Evolutionary conservation across 2,888 invertebrate species (phyloP).

Genomic region (Hemithea aestivaria): DNA sequence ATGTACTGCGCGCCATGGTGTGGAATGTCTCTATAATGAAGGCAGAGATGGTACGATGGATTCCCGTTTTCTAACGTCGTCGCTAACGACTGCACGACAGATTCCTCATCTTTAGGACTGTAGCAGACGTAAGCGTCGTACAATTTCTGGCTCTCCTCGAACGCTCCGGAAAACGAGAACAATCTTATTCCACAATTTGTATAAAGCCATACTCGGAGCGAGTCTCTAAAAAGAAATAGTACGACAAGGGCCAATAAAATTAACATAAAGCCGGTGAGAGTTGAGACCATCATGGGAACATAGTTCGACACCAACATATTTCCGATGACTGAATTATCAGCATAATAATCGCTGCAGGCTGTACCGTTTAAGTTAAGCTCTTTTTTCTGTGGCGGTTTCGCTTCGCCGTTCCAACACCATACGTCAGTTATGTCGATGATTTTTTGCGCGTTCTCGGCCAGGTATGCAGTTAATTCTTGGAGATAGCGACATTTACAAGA

Average conservation of each 20-base stretch:
- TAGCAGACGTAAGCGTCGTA: conserved; percentile 97
- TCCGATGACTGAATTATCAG: conserved; percentile 90
- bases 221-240: conserved; percentile 91
- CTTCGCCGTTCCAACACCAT: conserved; percentile 89
- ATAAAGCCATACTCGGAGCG: conserved; percentile 92
- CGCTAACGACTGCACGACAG: conserved; percentile 90
- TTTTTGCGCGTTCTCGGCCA: conserved; percentile 88
- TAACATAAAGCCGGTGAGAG: conserved; percentile 87
- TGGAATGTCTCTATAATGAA: conserved; percentile 93
- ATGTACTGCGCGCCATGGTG: conserved; percentile 84
- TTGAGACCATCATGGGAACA: conserved; percentile 89
- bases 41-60: conserved; percentile 89
- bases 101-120: conserved; percentile 94
- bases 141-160: conserved; percentile 89
- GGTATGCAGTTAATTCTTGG: conserved; percentile 89
- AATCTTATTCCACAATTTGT: conserved; percentile 91
- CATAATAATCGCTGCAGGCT: conserved; percentile 91
- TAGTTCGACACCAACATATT: conserved; percentile 90
- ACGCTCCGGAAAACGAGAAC: conserved; percentile 84
- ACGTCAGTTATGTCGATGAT: conserved; percentile 88
- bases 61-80: conserved; percentile 91
- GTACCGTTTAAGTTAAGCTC: conserved; percentile 91
- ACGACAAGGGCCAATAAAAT: conserved; percentile 87
- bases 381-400: conserved; percentile 86
- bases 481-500: conserved; percentile 94